Evolutionary conservation across 1,140 invertebrate genomes (phyloP).

Genomic region (Hyposmocoma kahamanoa): DNA sequence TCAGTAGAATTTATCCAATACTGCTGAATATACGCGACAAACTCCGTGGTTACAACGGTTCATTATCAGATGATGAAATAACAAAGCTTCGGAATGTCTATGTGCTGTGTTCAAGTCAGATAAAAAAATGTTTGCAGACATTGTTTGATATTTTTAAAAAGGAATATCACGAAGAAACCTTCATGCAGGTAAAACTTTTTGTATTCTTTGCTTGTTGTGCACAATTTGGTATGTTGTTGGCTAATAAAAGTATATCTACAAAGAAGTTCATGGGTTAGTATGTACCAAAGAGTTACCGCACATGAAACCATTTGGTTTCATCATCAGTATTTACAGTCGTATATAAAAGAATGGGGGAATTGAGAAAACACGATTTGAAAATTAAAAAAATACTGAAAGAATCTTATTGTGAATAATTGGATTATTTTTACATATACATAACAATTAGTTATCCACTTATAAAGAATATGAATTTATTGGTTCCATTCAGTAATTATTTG

Average conservation of each 20-base stretch:
- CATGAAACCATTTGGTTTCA: background rate
- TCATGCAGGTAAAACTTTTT: constrained; percentile 35
- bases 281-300: background rate
- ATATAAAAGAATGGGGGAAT: background rate
- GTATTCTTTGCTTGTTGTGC: background rate
- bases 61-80: constrained; percentile 15
- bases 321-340: background rate
- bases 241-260: background rate
- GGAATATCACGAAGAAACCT: constrained; percentile 29
- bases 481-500: too few relatives aligned
- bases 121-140: constrained; percentile 50
- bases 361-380: too few relatives aligned
- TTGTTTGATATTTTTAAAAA: constrained; percentile 46
- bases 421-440: too few relatives aligned
- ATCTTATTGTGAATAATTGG: too few relatives aligned
- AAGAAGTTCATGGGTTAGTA: background rate
- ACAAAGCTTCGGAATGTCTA: constrained; percentile 39
- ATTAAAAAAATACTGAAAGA: background rate
- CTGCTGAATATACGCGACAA: constrained; percentile 31
- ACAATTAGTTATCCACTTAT: too few relatives aligned
- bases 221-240: background rate
- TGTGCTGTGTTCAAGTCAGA: constrained; percentile 54
- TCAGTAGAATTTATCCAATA: constrained; percentile 36
- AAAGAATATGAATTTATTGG: too few relatives aligned
- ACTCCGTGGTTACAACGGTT: constrained; percentile 17